phyloP scores from a whole-genome alignment of 1,140 invertebrate genomes.

The Papilio machaon region DNA sequence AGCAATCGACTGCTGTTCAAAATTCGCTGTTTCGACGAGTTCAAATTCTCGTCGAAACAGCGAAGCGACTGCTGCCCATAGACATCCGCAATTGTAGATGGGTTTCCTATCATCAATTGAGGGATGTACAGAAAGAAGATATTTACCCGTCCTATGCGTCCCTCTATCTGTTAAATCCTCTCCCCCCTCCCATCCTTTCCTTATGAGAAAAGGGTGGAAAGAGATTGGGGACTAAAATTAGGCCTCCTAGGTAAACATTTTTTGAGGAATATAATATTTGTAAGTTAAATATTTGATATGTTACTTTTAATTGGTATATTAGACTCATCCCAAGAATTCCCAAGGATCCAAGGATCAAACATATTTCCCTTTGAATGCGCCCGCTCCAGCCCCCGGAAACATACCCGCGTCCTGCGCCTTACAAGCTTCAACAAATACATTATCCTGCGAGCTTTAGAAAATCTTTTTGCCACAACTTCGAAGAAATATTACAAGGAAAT shows the following conservation, averaged over 20 bases:
- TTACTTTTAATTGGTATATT: background rate
- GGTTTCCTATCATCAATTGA: no score
- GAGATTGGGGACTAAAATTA: no score
- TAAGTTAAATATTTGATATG: background rate
- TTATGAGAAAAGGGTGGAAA: no score
- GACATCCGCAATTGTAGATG: no score
- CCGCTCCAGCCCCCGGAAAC: background rate
- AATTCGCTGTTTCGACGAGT: no score
- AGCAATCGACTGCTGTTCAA: no score
- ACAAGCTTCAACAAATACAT: background rate
- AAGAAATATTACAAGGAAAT: background rate
- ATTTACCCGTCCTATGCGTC: no score
- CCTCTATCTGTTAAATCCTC: no score
- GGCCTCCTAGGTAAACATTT: background rate
- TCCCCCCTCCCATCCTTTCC: no score
- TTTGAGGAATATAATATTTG: background rate
- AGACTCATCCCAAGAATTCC: background rate
- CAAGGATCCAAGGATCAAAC: background rate
- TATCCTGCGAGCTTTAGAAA: background rate
- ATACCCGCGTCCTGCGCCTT: background rate
- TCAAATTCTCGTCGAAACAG: no score
- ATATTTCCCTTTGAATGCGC: constrained; percentile 1
- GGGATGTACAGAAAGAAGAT: no score
- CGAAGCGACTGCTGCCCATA: no score
- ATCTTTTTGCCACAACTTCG: background rate